Conservation (phyloP, 2,113 vertebrate genomes). For the Serinus canaria region DNA sequence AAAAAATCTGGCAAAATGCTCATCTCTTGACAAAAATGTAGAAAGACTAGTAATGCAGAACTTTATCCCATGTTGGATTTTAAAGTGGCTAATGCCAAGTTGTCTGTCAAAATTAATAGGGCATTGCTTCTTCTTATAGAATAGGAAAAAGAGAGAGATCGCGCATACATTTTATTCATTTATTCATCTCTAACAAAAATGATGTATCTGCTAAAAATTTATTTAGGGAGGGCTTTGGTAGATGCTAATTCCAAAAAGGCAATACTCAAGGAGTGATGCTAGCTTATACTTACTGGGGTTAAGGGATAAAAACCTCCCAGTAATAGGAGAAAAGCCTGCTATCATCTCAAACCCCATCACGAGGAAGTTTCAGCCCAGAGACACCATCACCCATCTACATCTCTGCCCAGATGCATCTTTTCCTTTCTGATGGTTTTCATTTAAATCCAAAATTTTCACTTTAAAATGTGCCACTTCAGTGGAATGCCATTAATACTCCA, state of each 20-base stretch:
- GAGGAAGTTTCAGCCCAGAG: background rate
- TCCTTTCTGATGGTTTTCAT: background rate
- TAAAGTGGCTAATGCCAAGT: constrained; percentile 75
- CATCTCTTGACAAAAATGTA: constrained; percentile 73
- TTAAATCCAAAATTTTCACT: constrained; percentile 4
- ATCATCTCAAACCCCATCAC: background rate
- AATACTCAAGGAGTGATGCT: background rate
- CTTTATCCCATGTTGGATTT: constrained; percentile 76
- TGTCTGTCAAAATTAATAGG: constrained; percentile 84
- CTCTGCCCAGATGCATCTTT: background rate
- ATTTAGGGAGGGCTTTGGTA: constrained; percentile 57
- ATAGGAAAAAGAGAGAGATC: constrained; percentile 1
- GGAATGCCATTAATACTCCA: background rate
- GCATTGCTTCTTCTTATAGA: constrained; percentile 71
- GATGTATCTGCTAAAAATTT: constrained; percentile 75
- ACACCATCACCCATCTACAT: background rate
- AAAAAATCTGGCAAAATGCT: constrained; percentile 75
- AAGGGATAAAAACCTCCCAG: constrained; percentile 7
- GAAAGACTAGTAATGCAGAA: constrained; percentile 74
- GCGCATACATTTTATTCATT: constrained; percentile 71
- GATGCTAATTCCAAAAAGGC: constrained; percentile 52
- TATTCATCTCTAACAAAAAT: constrained; percentile 74
- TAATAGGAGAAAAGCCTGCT: background rate
- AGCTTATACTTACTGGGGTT: background rate
- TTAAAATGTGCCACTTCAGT: background rate